Percentiles rank a stretch among this genome's conserved stretches.
Conservation (phyloP, 2,113 vertebrate genomes). For the Alosa alosa region DNA sequence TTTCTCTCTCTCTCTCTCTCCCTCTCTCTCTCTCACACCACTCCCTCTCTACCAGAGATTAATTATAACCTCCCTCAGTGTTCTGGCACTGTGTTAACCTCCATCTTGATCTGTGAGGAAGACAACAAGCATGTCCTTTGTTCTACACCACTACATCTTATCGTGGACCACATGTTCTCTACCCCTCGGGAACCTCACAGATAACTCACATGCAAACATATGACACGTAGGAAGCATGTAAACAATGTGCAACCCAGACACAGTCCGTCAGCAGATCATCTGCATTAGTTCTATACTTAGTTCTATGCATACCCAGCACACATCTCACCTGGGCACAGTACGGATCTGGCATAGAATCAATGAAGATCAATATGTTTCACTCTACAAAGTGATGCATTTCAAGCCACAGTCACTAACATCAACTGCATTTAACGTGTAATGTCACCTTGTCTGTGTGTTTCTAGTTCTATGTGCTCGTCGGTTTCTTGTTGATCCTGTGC, state of each 20-base stretch:
- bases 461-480: too few relatives aligned
- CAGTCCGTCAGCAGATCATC: not conserved
- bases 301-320: not conserved
- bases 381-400: too few relatives aligned
- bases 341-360: not conserved
- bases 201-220: not conserved
- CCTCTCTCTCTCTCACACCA: not conserved
- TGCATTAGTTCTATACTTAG: not conserved
- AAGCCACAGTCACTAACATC: too few relatives aligned
- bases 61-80: not conserved
- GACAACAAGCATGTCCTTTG: not conserved
- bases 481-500: too few relatives aligned
- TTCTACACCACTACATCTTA: not conserved
- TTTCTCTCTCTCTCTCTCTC: not conserved
- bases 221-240: not conserved
- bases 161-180: not conserved
- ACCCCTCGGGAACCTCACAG: not conserved
- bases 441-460: too few relatives aligned
- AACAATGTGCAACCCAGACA: not conserved
- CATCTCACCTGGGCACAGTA: not conserved
- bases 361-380: not conserved
- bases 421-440: too few relatives aligned
- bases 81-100: not conserved
- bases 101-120: not conserved
- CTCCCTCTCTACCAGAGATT: not conserved